Base-by-base conservation (phyloP, 1,140 invertebrate genomes). In the Scaptomyza graminum region DNA sequence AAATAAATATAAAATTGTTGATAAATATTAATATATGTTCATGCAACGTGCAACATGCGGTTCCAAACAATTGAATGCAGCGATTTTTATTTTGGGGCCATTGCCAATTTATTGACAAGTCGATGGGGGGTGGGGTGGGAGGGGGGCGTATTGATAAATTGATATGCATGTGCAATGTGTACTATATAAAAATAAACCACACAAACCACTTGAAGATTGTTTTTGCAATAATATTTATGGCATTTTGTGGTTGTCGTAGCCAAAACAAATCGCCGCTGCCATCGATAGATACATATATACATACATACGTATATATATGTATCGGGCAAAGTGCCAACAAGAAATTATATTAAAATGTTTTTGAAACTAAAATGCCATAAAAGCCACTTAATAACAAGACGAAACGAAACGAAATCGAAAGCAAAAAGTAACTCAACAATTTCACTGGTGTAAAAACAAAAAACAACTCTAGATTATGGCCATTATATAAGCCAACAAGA, bases 391-490 rank as follows among this genome's bases (percentile, higher is more conserved):
- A 59, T 47, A 47, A 59, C n/a, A 11, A 49, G 49, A 31, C 18
- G 39, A 34, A 65, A 56, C 18, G 39, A 34, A 65, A 56, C 13
- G 43, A 65, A 68, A 68, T 46, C 57, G 65, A 68, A 68, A 68
- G 65, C 56, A 15, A 59, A 67, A 57, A 50, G 22, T n/a, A 28
- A n/a, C 34, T 57, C 13, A 47, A 16, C n/a, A 46, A 31, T 57
- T 31, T 62, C 8, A 9, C 18, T 16, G 13, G 8, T 12, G 43
- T 2, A 8, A 22, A 3, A 22, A 22, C n/a, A n/a, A 47, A 31
- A 59, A 59, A 18, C 46, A 34, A 46, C 43, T 47, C 43, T 18
- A 67, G 47, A 61, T 54, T 39, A 16, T 16, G 11, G 15, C 13
- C 13, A 55, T 74, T 74, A 80, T 47, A 39, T 15, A 59, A 59